Evolutionary conservation across 2,888 invertebrate genomes (phyloP), one percentile per base, ranked within the genome.

Genomic region (Hirtodrosophila histrioides): DNA sequence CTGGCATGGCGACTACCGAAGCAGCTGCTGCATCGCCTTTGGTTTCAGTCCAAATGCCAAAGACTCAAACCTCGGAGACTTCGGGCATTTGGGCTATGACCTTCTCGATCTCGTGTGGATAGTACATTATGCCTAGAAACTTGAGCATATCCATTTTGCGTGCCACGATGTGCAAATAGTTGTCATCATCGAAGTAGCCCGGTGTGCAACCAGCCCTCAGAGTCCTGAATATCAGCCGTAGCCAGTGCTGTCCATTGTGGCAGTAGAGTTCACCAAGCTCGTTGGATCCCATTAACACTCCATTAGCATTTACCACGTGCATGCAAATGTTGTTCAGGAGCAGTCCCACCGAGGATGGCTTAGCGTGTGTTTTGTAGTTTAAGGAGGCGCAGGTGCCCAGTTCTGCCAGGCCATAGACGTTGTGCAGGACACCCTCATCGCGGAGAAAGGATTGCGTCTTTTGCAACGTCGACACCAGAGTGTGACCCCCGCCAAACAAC

Each of bases 121-220:
- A 91, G 65, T 89, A 89, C 78, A 75, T 88, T 89, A 64, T 91
- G 85, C 49, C 91, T 84, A 60, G 51, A 29, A 75, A 90, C 81
- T 63, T 88, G 55, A 91, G 69, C 49, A 88, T 75, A 44, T 92
- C 91, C 48, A 88, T 89, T 33, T 86, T 88, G 7, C 92, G 87
- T 53, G 88, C 91, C 11, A 86, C 78, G 6, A 91, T 74, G 69
- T 84, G 75, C 29, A 91, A 50, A 70, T 78, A 86, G 55, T 89
- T 88, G 8, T 90, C 89, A 12, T 81, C 78, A 53, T 92, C 92
- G 31, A 92, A 89, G 65, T 87, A 89, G 7, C 92, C 92, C 92
- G 0, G 91, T 89, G 39, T 88, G 88, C 8, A 88, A 84, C 91
- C 91, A 92, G 12, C 90, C 91, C 23, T 89, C 85, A 5, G 67